Conservation (phyloP, 1,140 invertebrate species). For the Drosophila subpulchrella region DNA sequence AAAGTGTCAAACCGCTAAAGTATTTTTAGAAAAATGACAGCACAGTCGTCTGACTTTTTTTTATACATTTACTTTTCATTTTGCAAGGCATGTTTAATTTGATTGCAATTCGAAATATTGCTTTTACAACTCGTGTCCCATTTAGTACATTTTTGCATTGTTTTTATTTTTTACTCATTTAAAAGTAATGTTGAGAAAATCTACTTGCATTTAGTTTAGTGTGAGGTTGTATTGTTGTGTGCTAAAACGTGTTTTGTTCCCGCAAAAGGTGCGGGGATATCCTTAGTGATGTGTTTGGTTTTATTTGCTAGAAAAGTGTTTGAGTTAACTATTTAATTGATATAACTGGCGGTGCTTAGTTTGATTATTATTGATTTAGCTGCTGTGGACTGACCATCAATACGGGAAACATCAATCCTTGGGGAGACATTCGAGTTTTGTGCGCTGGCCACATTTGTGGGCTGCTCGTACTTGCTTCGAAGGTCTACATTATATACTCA, state of each 20-base stretch:
- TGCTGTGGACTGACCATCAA: conserved; percentile 20
- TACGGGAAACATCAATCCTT: conserved; percentile 23
- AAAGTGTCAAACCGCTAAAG: not conserved
- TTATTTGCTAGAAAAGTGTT: conserved; percentile 52
- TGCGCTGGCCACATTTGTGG: conserved; percentile 43
- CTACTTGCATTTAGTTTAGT: conserved; percentile 46
- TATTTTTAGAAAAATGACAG: conserved; percentile 6
- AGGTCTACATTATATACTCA: conserved; percentile 25
- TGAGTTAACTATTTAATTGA: conserved; percentile 64
- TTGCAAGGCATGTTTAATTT: conserved; percentile 11
- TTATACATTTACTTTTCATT: conserved; percentile 19
- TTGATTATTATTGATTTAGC: conserved; percentile 44
- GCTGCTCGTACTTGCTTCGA: conserved; percentile 43
- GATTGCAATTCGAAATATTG: conserved; percentile 52
- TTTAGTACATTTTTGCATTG: conserved; percentile 51
- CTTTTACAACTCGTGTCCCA: conserved; percentile 49
- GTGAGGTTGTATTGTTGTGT: conserved; percentile 79
- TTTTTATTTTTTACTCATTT: conserved; percentile 34
- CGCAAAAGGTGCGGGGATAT: conserved; percentile 27
- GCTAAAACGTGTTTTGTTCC: conserved; percentile 47
- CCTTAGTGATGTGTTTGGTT: conserved; percentile 19
- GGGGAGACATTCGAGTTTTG: conserved; percentile 46
- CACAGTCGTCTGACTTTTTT: conserved; percentile 9
- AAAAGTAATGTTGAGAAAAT: conserved; percentile 51
- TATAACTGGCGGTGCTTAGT: conserved; percentile 76